Evolutionary conservation across 2,797 vertebrate species (phyloP), one percentile per base, ranked within the genome.

Genomic region (Ceryle rudis): DNA sequence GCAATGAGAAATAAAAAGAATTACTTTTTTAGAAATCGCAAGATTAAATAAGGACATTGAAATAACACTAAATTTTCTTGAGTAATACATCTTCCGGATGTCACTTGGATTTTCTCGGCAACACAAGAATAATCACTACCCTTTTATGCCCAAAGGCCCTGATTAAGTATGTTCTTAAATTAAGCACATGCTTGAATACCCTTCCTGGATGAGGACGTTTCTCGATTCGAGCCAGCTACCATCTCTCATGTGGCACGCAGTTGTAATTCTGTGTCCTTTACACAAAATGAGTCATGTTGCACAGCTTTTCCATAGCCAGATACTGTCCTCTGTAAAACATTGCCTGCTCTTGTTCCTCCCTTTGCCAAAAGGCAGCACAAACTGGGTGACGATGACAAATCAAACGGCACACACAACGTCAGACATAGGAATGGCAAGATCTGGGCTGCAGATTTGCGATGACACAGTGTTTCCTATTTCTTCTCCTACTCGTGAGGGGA

Each of bases 141-240:
- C 82, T 90, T 94, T 84, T 86, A 55, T 86, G 62, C 93, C 93
- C 93, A 86, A 64, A 95, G 93, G 91, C 77, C 81, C 80, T 90
- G 87, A 95, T 95, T 96, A 94, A 93, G 72, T 93, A 49, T 75
- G 87, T 90, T 93, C 70, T 94, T 88, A 95, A 93, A 95, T 90
- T 65, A 95, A 94, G 87, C 96, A 83, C 82, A 83, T 88, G 95
- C 89, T 93, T 88, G 85, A 95, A 90, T 93, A 90, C 73, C 85
- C 95, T 94, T 90, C 93, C 94, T 93, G 77, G 62, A 94, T 70
- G 62, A 94, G 93, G 82, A 81, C 91, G 90, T 37, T 77, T 88
- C 83, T 66, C 88, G 80, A 84, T 73, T 60, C 0, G 0, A 93
- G 87, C 94, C 77, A 81, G 89, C 89, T 58, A 82, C 65, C 87